A percentile compares a stretch with the other conserved stretches of the same genome.
These are phyloP conservation scores for Drosophila bocqueti DNA, from an alignment of 1,140 invertebrate genomes.

Conservation along the genomic window DNA sequence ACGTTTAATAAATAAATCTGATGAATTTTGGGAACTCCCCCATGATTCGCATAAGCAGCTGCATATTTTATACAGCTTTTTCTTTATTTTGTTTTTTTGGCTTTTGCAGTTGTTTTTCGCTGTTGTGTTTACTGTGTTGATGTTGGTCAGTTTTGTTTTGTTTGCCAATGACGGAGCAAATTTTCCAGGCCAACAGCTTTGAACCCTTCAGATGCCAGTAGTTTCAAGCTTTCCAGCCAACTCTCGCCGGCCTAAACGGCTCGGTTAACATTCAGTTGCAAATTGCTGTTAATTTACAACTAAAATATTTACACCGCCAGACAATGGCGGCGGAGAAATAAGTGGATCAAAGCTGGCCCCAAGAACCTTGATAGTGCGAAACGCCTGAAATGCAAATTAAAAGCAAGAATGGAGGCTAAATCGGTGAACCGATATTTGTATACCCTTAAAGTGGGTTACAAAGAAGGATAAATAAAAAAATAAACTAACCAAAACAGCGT, in stretches of 20 bases:
- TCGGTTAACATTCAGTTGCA: slow-evolving; percentile 37
- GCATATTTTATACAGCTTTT: slow-evolving; percentile 18
- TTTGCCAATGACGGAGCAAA: slow-evolving; percentile 67
- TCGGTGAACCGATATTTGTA: background rate
- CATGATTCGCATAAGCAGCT: background rate
- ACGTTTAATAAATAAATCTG: slow-evolving; percentile 23
- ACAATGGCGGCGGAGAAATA: slow-evolving; percentile 33
- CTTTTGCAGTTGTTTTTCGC: background rate
- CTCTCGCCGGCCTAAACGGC: slow-evolving; percentile 39
- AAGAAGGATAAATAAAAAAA: background rate
- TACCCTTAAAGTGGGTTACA: background rate
- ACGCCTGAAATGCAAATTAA: slow-evolving; percentile 59
- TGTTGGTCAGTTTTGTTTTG: slow-evolving; percentile 72
- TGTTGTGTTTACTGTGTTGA: slow-evolving; percentile 42
- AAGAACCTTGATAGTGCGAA: slow-evolving; percentile 66
- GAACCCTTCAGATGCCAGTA: slow-evolving; percentile 2
- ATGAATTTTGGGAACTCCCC: slow-evolving; percentile 43
- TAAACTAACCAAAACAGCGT: too few species aligned
- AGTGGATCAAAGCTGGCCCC: slow-evolving; percentile 58
- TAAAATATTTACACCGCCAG: slow-evolving; percentile 57
- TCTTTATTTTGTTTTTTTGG: slow-evolving; percentile 15
- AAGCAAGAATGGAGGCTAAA: background rate
- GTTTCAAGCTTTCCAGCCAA: slow-evolving; percentile 11
- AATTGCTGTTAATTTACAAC: slow-evolving; percentile 69
- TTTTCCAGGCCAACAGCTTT: slow-evolving; percentile 58